Percentiles rank a stretch among this genome's conserved stretches.
phyloP scores from a whole-genome alignment of 1,140 invertebrate genomes.

The Bathynomus jamesi region DNA sequence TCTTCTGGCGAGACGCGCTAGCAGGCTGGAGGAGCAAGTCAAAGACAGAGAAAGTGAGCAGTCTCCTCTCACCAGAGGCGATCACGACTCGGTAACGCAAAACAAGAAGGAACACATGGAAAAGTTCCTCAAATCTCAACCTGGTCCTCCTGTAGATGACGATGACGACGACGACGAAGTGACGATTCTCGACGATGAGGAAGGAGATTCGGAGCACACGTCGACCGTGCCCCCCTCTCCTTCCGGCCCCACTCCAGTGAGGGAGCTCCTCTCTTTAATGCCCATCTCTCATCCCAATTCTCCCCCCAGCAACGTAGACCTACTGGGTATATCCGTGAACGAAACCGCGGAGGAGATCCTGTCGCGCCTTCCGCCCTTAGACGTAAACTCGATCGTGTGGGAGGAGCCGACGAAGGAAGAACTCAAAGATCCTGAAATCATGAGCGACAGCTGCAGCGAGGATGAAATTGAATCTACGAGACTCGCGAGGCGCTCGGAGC shows the following conservation, averaged over 20 bases:
- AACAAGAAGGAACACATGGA: slow-evolving; percentile 53
- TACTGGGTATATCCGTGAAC: slow-evolving; percentile 38
- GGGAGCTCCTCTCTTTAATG: not conserved
- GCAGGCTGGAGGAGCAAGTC: slow-evolving; percentile 26
- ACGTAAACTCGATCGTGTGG: slow-evolving; percentile 51
- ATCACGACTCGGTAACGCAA: slow-evolving; percentile 39
- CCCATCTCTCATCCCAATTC: not conserved
- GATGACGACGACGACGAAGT: slow-evolving; percentile 7
- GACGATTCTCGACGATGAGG: slow-evolving; percentile 19
- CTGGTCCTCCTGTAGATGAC: slow-evolving; percentile 34
- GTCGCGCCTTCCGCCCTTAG: slow-evolving; percentile 55
- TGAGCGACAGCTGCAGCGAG: slow-evolving; percentile 40
- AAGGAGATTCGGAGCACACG: slow-evolving; percentile 8
- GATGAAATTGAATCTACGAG: slow-evolving; percentile 38
- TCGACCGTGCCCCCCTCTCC: slow-evolving; percentile 15
- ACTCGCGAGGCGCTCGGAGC: slow-evolving; percentile 29
- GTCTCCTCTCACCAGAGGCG: slow-evolving; percentile 10
- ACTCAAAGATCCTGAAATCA: slow-evolving; percentile 42
- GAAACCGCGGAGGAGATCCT: slow-evolving; percentile 52
- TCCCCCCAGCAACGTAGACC: slow-evolving; percentile 37
- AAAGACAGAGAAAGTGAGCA: slow-evolving; percentile 16
- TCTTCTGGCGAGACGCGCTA: slow-evolving; percentile 27
- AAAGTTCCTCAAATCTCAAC: slow-evolving; percentile 49
- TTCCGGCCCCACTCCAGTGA: slow-evolving; percentile 9
- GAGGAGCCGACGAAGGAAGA: slow-evolving; percentile 42